A percentile compares a stretch with the other conserved stretches of the same genome.
Evolutionary conservation across 2,888 invertebrate genomes (phyloP).

Genomic region (Agrilus cyanescens): DNA sequence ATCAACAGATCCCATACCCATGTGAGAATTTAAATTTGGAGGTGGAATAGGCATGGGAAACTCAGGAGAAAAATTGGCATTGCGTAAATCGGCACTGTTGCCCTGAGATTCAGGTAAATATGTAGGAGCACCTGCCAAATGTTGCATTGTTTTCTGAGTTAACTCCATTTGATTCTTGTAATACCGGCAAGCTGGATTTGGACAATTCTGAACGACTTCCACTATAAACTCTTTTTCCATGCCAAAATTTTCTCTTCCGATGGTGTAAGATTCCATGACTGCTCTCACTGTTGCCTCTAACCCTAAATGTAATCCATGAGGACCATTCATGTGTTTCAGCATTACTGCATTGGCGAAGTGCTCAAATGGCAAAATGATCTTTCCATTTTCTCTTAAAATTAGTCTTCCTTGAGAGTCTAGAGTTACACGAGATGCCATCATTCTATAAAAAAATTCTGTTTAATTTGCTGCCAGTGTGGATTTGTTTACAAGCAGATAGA

Average conservation of each 20-base stretch:
- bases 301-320: constrained; percentile 73
- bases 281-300: constrained; percentile 76
- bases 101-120: constrained; percentile 32
- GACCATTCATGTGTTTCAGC: constrained; percentile 83
- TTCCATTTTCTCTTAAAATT: constrained; percentile 74
- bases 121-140: constrained; percentile 44
- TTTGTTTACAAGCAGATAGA: no score
- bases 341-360: constrained; percentile 86
- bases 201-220: constrained; percentile 80
- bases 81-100: constrained; percentile 28
- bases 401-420: constrained; percentile 73
- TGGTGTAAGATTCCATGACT: constrained; percentile 76
- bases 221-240: constrained; percentile 86
- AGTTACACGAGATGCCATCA: constrained; percentile 76
- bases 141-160: constrained; percentile 60
- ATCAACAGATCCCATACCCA: constrained; percentile 31
- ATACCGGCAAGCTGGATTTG: constrained; percentile 76
- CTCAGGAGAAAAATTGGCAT: constrained; percentile 26
- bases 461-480: no score
- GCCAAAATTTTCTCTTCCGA: constrained; percentile 69
- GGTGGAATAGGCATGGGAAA: constrained; percentile 28
- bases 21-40: constrained; percentile 25
- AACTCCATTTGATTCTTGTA: constrained; percentile 73
- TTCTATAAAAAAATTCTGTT: constrained; percentile 41
- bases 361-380: constrained; percentile 79